phyloP scores from a whole-genome alignment of 2,113 vertebrate genomes.

The Bothrops jararaca region DNA sequence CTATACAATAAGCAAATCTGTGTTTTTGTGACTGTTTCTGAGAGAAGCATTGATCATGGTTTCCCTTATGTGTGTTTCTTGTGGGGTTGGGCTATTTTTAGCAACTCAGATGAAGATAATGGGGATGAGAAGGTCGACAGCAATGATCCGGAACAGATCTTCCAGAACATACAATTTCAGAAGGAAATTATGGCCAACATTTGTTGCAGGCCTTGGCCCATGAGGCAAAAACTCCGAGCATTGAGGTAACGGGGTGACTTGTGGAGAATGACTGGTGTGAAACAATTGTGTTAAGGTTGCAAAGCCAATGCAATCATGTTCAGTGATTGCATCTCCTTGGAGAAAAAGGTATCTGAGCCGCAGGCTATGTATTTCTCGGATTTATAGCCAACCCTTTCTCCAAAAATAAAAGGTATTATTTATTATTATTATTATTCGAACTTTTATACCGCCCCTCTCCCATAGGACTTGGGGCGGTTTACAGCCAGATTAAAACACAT shows the following conservation, averaged over 20 bases:
- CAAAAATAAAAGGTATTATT: background rate
- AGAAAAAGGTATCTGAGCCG: background rate
- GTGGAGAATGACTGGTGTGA: background rate
- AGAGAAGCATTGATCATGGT: constrained; percentile 18
- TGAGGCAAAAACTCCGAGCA: constrained; percentile 89
- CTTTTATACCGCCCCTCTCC: too few relatives aligned
- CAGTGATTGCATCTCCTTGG: background rate
- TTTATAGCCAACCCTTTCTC: background rate
- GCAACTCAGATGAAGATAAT: constrained; percentile 82
- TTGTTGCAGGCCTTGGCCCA: constrained; percentile 89
- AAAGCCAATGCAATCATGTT: background rate
- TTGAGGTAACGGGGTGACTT: constrained; percentile 76
- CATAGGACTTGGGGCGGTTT: too few relatives aligned
- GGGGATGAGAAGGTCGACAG: constrained; percentile 80
- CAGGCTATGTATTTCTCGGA: background rate
- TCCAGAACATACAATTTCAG: constrained; percentile 97
- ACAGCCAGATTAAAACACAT: too few relatives aligned
- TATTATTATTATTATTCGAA: too few relatives aligned
- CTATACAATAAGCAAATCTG: background rate
- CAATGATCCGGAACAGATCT: constrained; percentile 91
- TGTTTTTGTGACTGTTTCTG: background rate
- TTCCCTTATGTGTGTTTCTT: constrained; percentile 4
- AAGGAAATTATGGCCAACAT: constrained; percentile 95
- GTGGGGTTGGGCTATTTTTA: constrained; percentile 44
- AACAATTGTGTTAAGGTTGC: background rate